Evolutionary conservation across 2,113 vertebrate genomes (phyloP).

Genomic region (Corynorhinus townsendii): DNA sequence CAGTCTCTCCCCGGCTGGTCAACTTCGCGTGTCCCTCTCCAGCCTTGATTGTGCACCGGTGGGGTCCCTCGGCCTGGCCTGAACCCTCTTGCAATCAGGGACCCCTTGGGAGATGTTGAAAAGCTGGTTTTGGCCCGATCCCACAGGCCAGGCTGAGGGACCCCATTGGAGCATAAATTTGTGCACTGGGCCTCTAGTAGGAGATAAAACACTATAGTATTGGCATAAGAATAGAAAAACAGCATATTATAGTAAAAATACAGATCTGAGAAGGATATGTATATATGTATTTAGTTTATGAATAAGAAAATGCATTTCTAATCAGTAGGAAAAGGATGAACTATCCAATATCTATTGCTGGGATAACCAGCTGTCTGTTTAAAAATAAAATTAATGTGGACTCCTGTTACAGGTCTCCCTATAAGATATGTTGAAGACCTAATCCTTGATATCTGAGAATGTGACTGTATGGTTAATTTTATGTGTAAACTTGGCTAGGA

Average conservation of each 20-base stretch:
- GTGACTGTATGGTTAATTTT: not conserved
- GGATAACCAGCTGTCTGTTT: not conserved
- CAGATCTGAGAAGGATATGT: not conserved
- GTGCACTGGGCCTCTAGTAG: not conserved
- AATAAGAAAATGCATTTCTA: not conserved
- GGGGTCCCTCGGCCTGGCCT: no score
- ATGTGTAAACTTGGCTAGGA: not conserved
- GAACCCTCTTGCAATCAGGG: no score
- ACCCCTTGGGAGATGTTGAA: no score
- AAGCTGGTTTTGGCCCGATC: no score
- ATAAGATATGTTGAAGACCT: not conserved
- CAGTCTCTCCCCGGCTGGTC: rapidly evolving
- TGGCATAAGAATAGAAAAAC: not conserved
- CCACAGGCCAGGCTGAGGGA: no score
- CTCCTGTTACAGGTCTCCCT: not conserved
- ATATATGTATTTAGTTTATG: not conserved
- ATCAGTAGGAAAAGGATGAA: not conserved
- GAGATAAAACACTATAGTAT: not conserved
- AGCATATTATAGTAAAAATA: not conserved
- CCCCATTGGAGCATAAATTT: no score
- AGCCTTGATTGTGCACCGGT: no score
- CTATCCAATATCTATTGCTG: not conserved
- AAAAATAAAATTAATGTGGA: not conserved
- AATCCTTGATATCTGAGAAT: not conserved
- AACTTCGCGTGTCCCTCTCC: no score